These are phyloP conservation scores for Blennius ocellaris DNA, from an alignment of 2,113 vertebrate genomes.

Conservation along the genomic window DNA sequence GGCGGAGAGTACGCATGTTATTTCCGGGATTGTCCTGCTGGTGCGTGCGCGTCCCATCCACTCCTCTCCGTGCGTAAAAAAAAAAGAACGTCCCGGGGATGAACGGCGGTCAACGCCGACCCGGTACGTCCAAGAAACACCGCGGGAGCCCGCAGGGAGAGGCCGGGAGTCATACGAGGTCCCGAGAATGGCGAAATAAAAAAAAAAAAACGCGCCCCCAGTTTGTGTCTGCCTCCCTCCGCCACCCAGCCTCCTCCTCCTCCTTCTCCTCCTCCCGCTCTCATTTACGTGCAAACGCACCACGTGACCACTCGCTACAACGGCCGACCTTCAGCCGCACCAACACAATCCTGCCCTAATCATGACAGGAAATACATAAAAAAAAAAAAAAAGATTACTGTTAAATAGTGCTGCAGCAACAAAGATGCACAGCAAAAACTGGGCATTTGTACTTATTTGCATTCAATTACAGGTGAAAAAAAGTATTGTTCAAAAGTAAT, in stretches of 20 bases:
- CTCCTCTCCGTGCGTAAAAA: constrained; percentile 46
- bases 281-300: constrained; percentile 59
- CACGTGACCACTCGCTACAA: constrained; percentile 48
- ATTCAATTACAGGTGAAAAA: too few relatives aligned
- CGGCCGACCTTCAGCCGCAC: constrained; percentile 4
- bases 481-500: too few relatives aligned
- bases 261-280: constrained; percentile 44
- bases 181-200: background rate
- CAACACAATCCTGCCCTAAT: background rate
- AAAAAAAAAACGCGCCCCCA: constrained; percentile 30
- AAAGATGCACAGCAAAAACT: too few relatives aligned
- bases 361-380: background rate
- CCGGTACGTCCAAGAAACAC: background rate
- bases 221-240: background rate
- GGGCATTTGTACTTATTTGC: too few relatives aligned
- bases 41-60: constrained; percentile 46
- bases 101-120: background rate
- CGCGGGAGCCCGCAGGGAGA: constrained; percentile 6
- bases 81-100: constrained; percentile 41
- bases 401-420: too few relatives aligned
- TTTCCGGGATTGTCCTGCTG: constrained; percentile 77
- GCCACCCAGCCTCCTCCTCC: constrained; percentile 16
- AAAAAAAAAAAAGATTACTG: too few relatives aligned
- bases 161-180: constrained; percentile 7
- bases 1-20: constrained; percentile 74